Evolutionary conservation across 2,797 vertebrate species (phyloP), one percentile per base, ranked within the genome.

Genomic region (Sebastes oblongus): DNA sequence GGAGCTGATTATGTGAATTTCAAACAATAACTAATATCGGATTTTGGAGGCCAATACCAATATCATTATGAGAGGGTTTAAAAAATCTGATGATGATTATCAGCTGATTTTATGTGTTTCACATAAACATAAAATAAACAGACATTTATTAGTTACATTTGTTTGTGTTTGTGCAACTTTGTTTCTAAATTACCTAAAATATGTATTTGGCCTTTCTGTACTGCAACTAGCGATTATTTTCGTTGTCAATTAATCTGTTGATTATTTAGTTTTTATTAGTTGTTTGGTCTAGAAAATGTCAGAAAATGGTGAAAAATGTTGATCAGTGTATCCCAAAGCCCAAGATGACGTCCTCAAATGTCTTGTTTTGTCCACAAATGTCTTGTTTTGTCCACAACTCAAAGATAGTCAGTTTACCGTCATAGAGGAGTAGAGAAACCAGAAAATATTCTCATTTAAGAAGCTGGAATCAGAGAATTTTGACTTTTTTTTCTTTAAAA

Each of bases 1-100:
- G 54, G 7, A 75, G 36, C 54, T 62, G 54, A 64, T 84, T 59
- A 7, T 75, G 24, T 27, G 1, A 24, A 10, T 56, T 34, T 72
- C 0, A 20, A 75, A 55, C 18, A 24, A 22, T 1, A 85, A 14
- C 2, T 1, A 0, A 11, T 50, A 20, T 2, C 14, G 1, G 46
- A 62, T 36, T 30, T 50, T 60, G 20, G 2, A 46, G 25, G 25
- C n/a, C 54, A 20, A 39, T 22, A 29, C n/a, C 6, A 18, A 18
- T 11, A 32, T 69, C 10, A 32, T 3, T 42, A 13, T 62, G 50
- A 36, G 8, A 50, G n/a, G 36, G 16, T 27, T 75, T 22, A 3
- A 50, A 25, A 60, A 34, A 32, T 10, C 20, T 39, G 1, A 34
- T 16, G 3, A 36, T 32, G 13, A 46, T 30, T 5, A 52, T 61